Evolutionary conservation across 2,888 invertebrate species (phyloP), one percentile per base, ranked within the genome.

Genomic region (Hydroisotoma schaefferi): DNA sequence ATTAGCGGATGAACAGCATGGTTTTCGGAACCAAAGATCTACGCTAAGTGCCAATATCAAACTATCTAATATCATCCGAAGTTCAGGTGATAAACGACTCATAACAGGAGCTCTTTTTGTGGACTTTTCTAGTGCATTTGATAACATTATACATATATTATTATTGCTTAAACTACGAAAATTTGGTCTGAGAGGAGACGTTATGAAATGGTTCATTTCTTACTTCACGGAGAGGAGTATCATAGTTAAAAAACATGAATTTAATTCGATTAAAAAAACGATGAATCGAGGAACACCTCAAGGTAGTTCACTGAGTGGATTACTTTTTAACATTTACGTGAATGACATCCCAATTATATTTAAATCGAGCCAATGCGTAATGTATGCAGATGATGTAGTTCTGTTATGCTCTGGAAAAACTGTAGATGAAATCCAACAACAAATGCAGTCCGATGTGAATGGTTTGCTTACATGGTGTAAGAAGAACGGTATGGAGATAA

Each of bases 11-110:
- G 25, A 43, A 3, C 58, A 58, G 25, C 58, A 57, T 43, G 57
- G 57, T 1, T 58, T 51, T 22, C n/a, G 58, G 15, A 1, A 8
- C 25, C 5, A 37, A 8, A 5, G 53, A 22, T 58, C 58, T 1
- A 58, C 58, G 2, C 58, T 53, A 27, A 58, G 58, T 38, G 58
- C 58, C 10, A 27, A 53, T 2, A 20, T 37, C 15, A 33, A 33
- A 33, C 33, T 33, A 15, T 10, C 33, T 15, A 33, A 33, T 15
- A 8, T 10, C 8, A 10, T 33, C 8, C 33, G 33, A 33, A 33
- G 15, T 10, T 8, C 33, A 10, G 33, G 33, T 10, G 33, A 33
- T 33, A 8, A 33, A 15, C 33, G 33, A 33, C 15, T 33, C 8
- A 8, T 33, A 15, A 33, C 33, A 33, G 33, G 8, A 15, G 8